phyloP scores from a whole-genome alignment of 2,797 vertebrate genomes.

The Cyprinella venusta region DNA sequence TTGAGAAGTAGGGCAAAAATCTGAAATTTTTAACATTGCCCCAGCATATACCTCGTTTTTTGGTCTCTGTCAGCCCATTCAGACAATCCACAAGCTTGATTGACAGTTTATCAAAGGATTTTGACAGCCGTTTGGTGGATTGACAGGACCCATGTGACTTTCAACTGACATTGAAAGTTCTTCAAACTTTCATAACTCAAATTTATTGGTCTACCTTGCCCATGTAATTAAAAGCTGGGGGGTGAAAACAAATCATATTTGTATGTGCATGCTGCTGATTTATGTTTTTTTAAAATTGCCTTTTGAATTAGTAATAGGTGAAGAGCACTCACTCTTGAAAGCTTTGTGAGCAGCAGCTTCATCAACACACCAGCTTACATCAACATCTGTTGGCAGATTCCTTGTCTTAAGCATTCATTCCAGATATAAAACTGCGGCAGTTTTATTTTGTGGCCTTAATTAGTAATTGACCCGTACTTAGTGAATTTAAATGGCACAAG shows the following conservation, averaged over 20 bases:
- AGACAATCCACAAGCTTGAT: slow-evolving; percentile 36
- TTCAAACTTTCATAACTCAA: neutral
- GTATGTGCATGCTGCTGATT: neutral
- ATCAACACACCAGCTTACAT: neutral
- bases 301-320: neutral
- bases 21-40: neutral
- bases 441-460: slow-evolving; percentile 21
- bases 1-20: slow-evolving; percentile 1
- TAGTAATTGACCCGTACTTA: slow-evolving; percentile 22
- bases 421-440: slow-evolving; percentile 6
- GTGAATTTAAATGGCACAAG: slow-evolving; percentile 9
- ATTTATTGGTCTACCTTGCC: neutral
- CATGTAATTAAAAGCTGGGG: slow-evolving; percentile 23
- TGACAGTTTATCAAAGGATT: slow-evolving; percentile 24
- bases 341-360: neutral
- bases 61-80: slow-evolving; percentile 34
- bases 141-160: slow-evolving; percentile 24
- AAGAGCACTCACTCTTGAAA: neutral
- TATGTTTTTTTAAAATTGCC: neutral
- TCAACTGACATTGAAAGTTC: slow-evolving; percentile 35
- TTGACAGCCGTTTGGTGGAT: slow-evolving; percentile 30
- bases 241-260: neutral
- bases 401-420: neutral
- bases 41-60: neutral
- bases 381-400: slow-evolving; percentile 5